A percentile compares a stretch with the other conserved stretches of the same genome.
Evolutionary conservation across 2,888 invertebrate genomes (phyloP).

Genomic region (Sicus ferrugineus): DNA sequence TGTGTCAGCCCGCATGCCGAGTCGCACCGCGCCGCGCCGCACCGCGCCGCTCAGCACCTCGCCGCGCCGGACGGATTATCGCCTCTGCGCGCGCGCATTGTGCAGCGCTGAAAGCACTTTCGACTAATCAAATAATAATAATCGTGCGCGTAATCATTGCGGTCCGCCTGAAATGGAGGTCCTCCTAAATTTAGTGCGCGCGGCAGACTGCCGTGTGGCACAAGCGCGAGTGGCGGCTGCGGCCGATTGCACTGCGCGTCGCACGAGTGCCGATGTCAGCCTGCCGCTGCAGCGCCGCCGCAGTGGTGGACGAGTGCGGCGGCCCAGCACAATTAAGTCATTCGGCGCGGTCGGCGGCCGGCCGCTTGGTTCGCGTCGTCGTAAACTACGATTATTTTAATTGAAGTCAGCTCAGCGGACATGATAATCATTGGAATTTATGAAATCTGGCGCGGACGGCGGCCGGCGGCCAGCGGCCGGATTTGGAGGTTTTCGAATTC

Average conservation of each 20-base stretch:
- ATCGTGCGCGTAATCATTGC: conserved; percentile 35
- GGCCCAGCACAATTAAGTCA: conserved; percentile 31
- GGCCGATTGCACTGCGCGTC: neutral
- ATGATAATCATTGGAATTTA: conserved; percentile 35
- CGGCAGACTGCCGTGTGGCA: neutral
- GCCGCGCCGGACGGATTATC: neutral
- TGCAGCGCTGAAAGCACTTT: conserved; percentile 39
- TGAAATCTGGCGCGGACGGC: neutral
- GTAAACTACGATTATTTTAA: conserved; percentile 35
- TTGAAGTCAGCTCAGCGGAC: conserved; percentile 31
- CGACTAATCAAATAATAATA: conserved; percentile 45
- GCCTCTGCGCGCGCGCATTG: neutral
- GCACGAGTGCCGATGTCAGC: neutral
- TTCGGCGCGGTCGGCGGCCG: neutral
- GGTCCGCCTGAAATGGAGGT: conserved; percentile 12
- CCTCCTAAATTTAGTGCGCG: conserved; percentile 6
- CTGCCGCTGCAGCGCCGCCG: conserved; percentile 6
- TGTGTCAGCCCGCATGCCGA: conserved; percentile 45
- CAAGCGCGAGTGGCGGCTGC: neutral
- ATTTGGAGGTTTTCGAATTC: conserved; percentile 23
- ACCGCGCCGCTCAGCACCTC: neutral
- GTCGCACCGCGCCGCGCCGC: conserved; percentile 9
- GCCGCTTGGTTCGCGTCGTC: neutral
- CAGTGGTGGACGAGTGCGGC: neutral
- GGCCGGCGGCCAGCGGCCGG: neutral